These are phyloP conservation scores for Bothrops jararaca DNA, from an alignment of 2,113 vertebrate species.

Conservation along the genomic window DNA sequence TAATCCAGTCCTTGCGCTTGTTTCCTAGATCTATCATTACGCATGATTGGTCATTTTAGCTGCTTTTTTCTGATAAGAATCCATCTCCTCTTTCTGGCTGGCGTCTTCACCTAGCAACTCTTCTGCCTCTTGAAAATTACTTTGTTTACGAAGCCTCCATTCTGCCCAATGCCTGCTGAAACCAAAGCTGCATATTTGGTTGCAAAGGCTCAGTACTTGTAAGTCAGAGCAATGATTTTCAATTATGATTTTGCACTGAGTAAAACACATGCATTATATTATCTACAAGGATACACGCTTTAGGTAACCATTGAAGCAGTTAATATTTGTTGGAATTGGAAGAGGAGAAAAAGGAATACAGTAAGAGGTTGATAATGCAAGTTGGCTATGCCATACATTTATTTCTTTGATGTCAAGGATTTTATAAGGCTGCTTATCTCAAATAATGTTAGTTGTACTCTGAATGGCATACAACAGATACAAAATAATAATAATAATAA, in stretches of 20 bases:
- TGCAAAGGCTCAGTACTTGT: slow-evolving; percentile 39
- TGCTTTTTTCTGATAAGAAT: slow-evolving; percentile 8
- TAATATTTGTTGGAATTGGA: neutral
- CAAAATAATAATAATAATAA: neutral
- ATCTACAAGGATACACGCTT: neutral
- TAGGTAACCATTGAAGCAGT: neutral
- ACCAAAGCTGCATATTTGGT: slow-evolving; percentile 30
- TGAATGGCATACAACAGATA: neutral
- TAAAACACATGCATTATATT: slow-evolving; percentile 49
- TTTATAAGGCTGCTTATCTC: neutral
- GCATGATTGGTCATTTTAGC: slow-evolving; percentile 34
- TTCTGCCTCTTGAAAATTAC: slow-evolving; percentile 18
- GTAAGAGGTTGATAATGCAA: neutral
- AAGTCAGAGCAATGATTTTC: slow-evolving; percentile 47
- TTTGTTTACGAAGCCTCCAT: slow-evolving; percentile 32
- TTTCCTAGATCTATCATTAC: slow-evolving; percentile 8
- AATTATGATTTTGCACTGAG: slow-evolving; percentile 22
- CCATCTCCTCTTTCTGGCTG: neutral
- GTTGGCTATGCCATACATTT: neutral
- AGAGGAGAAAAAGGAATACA: neutral
- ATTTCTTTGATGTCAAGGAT: neutral
- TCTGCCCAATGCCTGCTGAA: slow-evolving; percentile 37
- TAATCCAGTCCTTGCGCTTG: neutral
- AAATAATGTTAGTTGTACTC: neutral
- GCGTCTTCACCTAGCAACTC: slow-evolving; percentile 27